A percentile compares a stretch with the other conserved stretches of the same genome.
Conservation (phyloP, 2,797 vertebrate genomes). For the Acrocephalus scirpaceus region DNA sequence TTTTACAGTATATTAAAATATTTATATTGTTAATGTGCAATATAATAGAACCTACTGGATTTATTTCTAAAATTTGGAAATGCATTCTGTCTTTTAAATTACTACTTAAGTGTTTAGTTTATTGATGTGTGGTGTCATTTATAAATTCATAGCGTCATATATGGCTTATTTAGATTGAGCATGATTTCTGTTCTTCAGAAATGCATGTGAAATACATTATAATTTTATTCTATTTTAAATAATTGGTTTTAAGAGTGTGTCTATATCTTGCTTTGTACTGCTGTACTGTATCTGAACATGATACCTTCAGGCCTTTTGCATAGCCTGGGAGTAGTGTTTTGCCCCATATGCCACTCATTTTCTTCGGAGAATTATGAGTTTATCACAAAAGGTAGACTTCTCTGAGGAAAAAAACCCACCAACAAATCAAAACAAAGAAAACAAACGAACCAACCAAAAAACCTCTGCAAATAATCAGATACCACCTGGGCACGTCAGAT, state of each 20-base stretch:
- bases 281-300: not conserved
- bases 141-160: not conserved
- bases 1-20: constrained; percentile 64
- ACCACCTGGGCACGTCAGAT: not conserved
- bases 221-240: constrained; percentile 33
- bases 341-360: not conserved
- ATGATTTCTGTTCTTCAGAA: constrained; percentile 32
- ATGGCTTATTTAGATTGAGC: constrained; percentile 17
- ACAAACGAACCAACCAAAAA: not conserved
- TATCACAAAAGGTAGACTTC: not conserved
- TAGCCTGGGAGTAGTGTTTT: not conserved
- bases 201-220: not conserved
- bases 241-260: not conserved
- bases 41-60: constrained; percentile 24
- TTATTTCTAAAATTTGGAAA: constrained; percentile 57
- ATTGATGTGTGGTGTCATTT: constrained; percentile 58
- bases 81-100: constrained; percentile 54
- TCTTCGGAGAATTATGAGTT: not conserved
- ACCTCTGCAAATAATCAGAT: not conserved
- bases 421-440: not conserved
- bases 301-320: not conserved
- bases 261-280: not conserved
- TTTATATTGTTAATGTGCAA: constrained; percentile 61
- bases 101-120: constrained; percentile 43
- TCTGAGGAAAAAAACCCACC: not conserved